Conservation (phyloP, 2,113 vertebrate species). For the Zingel zingel region DNA sequence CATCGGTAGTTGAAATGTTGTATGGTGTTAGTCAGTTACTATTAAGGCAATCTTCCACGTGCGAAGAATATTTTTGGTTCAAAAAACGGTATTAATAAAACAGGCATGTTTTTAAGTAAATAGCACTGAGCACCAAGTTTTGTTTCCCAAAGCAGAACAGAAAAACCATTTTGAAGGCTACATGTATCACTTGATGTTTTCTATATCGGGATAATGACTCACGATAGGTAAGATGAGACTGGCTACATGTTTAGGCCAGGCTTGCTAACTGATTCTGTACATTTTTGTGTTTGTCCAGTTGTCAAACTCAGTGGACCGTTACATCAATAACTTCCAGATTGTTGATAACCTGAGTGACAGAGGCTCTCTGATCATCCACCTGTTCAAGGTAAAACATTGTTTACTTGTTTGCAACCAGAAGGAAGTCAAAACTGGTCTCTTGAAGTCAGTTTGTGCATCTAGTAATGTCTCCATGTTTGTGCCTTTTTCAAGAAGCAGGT, state of each 20-base stretch:
- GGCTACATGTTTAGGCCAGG: too few relatives aligned
- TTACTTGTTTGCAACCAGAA: not conserved
- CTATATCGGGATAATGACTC: not conserved
- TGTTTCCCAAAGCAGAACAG: too few relatives aligned
- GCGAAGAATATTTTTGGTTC: too few relatives aligned
- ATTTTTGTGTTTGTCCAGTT: conserved; percentile 74
- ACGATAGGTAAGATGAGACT: not conserved
- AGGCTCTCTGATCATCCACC: conserved; percentile 86
- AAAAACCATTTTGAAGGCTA: too few relatives aligned
- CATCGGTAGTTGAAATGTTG: not conserved
- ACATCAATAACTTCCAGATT: conserved; percentile 83
- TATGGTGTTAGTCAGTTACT: not conserved
- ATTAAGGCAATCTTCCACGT: too few relatives aligned
- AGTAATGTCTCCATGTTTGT: not conserved
- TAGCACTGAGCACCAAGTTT: too few relatives aligned
- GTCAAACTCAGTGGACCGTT: conserved; percentile 83
- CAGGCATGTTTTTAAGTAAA: too few relatives aligned
- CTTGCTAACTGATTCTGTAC: conserved; percentile 2
- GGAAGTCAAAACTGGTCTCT: not conserved
- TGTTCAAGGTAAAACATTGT: conserved; percentile 83
- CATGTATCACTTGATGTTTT: not conserved
- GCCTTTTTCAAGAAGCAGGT: not conserved
- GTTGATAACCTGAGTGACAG: conserved; percentile 84
- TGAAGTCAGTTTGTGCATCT: not conserved
- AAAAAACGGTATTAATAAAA: too few relatives aligned